A percentile compares a stretch with the other conserved stretches of the same genome.
Evolutionary conservation across 2,888 invertebrate species (phyloP).

Genomic region (Epirrhoe tristata): DNA sequence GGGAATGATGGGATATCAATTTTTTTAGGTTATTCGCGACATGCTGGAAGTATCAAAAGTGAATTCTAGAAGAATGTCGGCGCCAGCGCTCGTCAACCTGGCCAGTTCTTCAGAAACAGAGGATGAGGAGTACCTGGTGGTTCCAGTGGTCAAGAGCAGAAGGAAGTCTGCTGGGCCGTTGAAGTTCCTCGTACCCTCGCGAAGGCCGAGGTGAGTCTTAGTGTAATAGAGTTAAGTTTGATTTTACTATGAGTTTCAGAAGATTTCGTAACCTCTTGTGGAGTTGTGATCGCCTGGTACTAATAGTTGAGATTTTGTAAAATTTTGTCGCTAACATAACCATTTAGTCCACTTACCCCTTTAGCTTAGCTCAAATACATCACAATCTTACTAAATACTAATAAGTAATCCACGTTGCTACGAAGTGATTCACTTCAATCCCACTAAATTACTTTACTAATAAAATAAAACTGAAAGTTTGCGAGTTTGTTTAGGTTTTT

Average conservation of each 20-base stretch:
- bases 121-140: slow-evolving; percentile 75
- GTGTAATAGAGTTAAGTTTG: neutral
- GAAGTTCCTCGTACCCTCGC: slow-evolving; percentile 71
- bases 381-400: too few species aligned
- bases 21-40: slow-evolving; percentile 61
- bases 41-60: slow-evolving; percentile 75
- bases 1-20: too few species aligned
- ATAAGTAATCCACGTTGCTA: too few species aligned
- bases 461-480: too few species aligned
- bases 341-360: too few species aligned
- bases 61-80: slow-evolving; percentile 81
- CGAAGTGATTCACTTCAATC: too few species aligned
- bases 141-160: slow-evolving; percentile 75
- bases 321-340: too few species aligned
- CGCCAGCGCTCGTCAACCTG: slow-evolving; percentile 82
- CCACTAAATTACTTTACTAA: too few species aligned
- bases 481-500: too few species aligned
- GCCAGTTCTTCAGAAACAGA: slow-evolving; percentile 78
- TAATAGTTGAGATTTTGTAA: neutral
- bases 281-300: slow-evolving; percentile 8
- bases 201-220: slow-evolving; percentile 72
- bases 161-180: slow-evolving; percentile 84
- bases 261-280: neutral
- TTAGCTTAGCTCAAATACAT: too few species aligned
- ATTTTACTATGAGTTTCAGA: neutral